A percentile compares a stretch with the other conserved stretches of the same genome.
Evolutionary conservation across 2,888 invertebrate genomes (phyloP).

Genomic region (Melinaea menophilus): DNA sequence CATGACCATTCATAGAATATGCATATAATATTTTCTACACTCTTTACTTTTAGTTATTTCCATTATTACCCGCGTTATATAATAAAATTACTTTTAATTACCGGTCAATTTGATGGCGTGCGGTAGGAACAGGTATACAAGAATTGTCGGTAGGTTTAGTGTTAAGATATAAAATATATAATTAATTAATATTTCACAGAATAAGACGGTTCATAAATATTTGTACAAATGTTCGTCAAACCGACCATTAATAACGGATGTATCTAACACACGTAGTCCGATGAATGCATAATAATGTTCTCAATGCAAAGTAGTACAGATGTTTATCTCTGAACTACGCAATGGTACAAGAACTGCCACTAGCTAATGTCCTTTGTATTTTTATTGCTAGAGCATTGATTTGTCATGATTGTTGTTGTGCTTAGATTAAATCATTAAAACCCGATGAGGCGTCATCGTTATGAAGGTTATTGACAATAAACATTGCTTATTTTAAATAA

Average conservation of each 20-base stretch:
- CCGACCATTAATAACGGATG: slow-evolving; percentile 50
- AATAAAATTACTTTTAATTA: too few relatives aligned
- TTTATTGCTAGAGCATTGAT: slow-evolving; percentile 20
- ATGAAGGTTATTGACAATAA: slow-evolving; percentile 1
- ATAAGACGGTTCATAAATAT: slow-evolving; percentile 34
- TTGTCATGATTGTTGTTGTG: slow-evolving; percentile 10
- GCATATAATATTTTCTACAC: too few relatives aligned
- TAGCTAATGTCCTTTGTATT: slow-evolving; percentile 17
- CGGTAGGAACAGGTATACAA: too few relatives aligned
- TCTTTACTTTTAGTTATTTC: too few relatives aligned
- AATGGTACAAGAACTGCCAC: slow-evolving; percentile 27
- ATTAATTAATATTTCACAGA: slow-evolving; percentile 1
- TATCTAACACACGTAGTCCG: slow-evolving; percentile 45
- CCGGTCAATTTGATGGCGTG: too few relatives aligned
- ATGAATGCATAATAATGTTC: slow-evolving; percentile 50
- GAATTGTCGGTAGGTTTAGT: too few relatives aligned
- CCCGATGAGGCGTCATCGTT: slow-evolving; percentile 4
- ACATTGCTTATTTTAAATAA: not conserved
- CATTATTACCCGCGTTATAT: too few relatives aligned
- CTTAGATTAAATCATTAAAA: slow-evolving; percentile 7
- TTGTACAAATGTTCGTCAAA: slow-evolving; percentile 50
- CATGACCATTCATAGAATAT: too few relatives aligned
- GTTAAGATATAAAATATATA: too few relatives aligned
- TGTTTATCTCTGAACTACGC: slow-evolving; percentile 44
- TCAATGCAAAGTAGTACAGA: slow-evolving; percentile 43